phyloP scores from a whole-genome alignment of 2,888 invertebrate genomes.

The Drosophila koepferae region DNA sequence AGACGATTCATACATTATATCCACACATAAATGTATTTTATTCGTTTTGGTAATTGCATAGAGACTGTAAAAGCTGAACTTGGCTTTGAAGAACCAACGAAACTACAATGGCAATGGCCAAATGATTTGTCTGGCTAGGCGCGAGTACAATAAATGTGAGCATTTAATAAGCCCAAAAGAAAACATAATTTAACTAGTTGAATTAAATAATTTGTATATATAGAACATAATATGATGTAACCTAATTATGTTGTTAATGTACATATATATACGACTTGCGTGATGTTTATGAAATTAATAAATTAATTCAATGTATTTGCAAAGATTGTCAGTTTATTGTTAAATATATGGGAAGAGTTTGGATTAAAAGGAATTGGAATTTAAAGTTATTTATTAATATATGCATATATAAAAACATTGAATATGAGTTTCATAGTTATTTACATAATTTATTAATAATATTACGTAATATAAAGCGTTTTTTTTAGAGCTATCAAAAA shows the following conservation, averaged over 20 bases:
- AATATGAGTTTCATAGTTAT: too few relatives aligned
- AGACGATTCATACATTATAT: slow-evolving; percentile 19
- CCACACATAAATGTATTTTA: slow-evolving; percentile 17
- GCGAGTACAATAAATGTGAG: slow-evolving; percentile 65
- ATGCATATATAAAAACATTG: too few relatives aligned
- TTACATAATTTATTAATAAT: too few relatives aligned
- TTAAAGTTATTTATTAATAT: too few relatives aligned
- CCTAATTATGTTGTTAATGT: slow-evolving; percentile 45
- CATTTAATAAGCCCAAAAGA: slow-evolving; percentile 53
- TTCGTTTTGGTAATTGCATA: slow-evolving; percentile 28
- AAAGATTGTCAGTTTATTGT: not conserved
- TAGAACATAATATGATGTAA: slow-evolving; percentile 21
- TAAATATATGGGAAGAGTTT: not conserved
- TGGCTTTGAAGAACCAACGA: slow-evolving; percentile 31
- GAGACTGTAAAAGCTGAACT: slow-evolving; percentile 41
- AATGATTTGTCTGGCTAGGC: slow-evolving; percentile 10
- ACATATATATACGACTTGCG: slow-evolving; percentile 40
- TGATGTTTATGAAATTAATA: slow-evolving; percentile 68
- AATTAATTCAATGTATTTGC: slow-evolving; percentile 35
- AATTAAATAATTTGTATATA: slow-evolving; percentile 50
- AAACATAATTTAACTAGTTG: slow-evolving; percentile 42
- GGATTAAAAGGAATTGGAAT: too few relatives aligned
- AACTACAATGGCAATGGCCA: slow-evolving; percentile 27
- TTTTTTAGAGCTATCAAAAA: too few relatives aligned
- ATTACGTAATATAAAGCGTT: too few relatives aligned